phyloP scores from a whole-genome alignment of 2,113 vertebrate genomes.

The Trogon melanurus region DNA sequence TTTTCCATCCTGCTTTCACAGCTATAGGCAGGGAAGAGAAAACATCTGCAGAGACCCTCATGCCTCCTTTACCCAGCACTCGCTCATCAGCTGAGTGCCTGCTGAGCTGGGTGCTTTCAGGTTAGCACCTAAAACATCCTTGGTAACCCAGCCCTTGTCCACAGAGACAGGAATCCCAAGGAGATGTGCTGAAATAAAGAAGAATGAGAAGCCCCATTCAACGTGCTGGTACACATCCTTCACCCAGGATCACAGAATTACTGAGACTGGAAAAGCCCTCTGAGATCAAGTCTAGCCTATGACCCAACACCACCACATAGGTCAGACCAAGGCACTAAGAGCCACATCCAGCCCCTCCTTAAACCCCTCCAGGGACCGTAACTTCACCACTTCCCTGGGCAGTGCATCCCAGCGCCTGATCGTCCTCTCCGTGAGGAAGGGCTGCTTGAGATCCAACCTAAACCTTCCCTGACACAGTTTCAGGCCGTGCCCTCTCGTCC shows the following conservation, averaged over 20 bases:
- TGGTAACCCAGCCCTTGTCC: neutral
- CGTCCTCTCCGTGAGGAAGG: no score
- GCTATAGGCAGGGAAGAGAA: neutral
- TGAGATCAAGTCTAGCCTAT: no score
- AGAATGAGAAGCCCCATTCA: neutral
- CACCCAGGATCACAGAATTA: neutral
- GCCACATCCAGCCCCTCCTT: no score
- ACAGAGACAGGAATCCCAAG: neutral
- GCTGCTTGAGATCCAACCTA: no score
- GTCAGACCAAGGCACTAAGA: no score
- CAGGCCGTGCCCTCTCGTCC: no score
- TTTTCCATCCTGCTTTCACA: neutral
- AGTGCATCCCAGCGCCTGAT: no score
- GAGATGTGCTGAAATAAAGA: neutral
- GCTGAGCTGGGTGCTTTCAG: neutral
- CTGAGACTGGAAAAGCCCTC: no score
- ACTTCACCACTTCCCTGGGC: no score
- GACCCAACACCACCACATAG: no score
- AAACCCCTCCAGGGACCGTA: no score
- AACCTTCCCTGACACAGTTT: no score
- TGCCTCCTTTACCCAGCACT: neutral
- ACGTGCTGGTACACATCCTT: neutral
- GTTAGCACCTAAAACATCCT: neutral
- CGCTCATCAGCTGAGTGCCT: neutral
- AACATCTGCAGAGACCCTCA: neutral